Evolutionary conservation across 1,140 invertebrate species (phyloP), one percentile per base, ranked within the genome.

Genomic region (Drosophila watanabei): DNA sequence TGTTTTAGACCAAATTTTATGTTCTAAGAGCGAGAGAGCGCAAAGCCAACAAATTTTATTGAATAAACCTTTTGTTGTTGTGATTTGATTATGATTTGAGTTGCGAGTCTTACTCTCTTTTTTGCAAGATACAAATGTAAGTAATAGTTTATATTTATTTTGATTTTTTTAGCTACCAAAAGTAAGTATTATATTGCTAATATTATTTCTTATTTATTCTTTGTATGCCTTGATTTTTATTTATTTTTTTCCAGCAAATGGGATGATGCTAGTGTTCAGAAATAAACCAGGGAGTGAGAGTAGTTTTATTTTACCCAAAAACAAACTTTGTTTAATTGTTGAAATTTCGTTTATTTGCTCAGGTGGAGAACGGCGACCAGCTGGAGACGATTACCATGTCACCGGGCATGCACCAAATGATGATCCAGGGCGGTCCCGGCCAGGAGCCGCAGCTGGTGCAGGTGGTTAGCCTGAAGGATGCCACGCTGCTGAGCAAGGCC

Each of bases 391-490:
- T 94, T 78, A 96, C 94, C 65, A 95, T 95, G 93, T 95, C 95
- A 79, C 96, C 94, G 63, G 96, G 94, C 68, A 96, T 96, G 92
- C 96, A 97, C 84, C 96, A 96, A 75, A 96, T 97, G 94, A 96
- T 97, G 94, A 96, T 97, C 92, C 95, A 97, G 94, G 94, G 96
- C 79, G 94, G 95, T 6, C 94, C 95, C 9, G 95, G 95, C 41
- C 94, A 94, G 39, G 96, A 96, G 80, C 95, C 96, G 46, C 96
- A 97, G 93, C 96, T 97, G 68, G 94, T 97, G 70, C 97, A 97
- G 93, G 96, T 97, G 69, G 95, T 97, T 79, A 97, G 96, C 57
- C 94, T 97, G 41, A 97, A 97, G 93, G 96, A 97, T 93, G 96
- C 96, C 66, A 96, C 96, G 57, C 95, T 95, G 46, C 94, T 97